phyloP scores from a whole-genome alignment of 1,140 invertebrate genomes.

The Calycopis cecrops region DNA sequence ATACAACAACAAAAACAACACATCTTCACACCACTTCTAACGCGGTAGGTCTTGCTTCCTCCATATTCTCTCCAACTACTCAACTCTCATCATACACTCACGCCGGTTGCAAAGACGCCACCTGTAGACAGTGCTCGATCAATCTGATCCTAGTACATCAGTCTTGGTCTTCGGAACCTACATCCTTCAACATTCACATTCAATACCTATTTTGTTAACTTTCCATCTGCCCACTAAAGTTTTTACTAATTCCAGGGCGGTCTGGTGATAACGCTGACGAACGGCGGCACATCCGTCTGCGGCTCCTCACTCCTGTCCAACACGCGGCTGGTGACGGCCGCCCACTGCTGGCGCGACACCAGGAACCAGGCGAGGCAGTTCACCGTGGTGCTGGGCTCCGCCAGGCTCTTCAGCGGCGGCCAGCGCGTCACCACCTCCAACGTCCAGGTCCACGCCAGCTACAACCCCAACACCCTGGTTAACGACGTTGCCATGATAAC shows the following conservation, averaged over 20 bases:
- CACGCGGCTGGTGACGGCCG: slow-evolving; percentile 20
- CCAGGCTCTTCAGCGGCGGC: slow-evolving; percentile 21
- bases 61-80: no score
- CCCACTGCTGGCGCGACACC: slow-evolving; percentile 24
- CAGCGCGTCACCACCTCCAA: slow-evolving; percentile 17
- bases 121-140: no score
- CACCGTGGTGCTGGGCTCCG: slow-evolving; percentile 22
- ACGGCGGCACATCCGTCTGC: slow-evolving; percentile 18
- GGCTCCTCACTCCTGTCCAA: slow-evolving; percentile 20
- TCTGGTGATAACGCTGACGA: slow-evolving; percentile 15
- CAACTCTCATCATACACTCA: no score
- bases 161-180: no score
- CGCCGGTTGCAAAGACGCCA: no score
- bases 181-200: no score
- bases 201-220: no score
- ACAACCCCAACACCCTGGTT: slow-evolving; percentile 10
- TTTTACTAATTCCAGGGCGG: slow-evolving; percentile 17
- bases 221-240: no score
- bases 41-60: no score
- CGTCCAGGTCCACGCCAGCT: slow-evolving; percentile 21
- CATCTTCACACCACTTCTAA: no score
- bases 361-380: slow-evolving; percentile 14
- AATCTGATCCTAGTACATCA: no score
- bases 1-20: no score
- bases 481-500: slow-evolving; percentile 22